A percentile compares a stretch with the other conserved stretches of the same genome.
These are phyloP conservation scores for Microctonus hyperodae DNA, from an alignment of 2,888 invertebrate genomes.

Conservation along the genomic window DNA sequence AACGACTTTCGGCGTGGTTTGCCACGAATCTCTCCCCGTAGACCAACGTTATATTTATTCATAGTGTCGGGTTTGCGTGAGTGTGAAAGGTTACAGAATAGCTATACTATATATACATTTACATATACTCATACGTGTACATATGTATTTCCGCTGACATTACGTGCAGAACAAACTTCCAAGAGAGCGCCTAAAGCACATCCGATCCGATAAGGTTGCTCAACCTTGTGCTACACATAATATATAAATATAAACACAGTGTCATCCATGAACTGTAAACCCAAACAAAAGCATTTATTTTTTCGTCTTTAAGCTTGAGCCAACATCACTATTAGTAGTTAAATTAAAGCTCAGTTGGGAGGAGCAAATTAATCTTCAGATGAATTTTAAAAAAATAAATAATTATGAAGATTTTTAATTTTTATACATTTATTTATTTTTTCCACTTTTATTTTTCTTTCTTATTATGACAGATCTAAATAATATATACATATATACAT, in stretches of 20 bases:
- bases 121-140: neutral
- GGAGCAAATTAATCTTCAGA: no score
- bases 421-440: no score
- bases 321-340: slow-evolving; percentile 13
- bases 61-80: slow-evolving; percentile 19
- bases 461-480: no score
- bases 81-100: slow-evolving; percentile 27
- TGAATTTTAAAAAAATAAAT: neutral
- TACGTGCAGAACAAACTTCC: slow-evolving; percentile 29
- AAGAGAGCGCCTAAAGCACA: slow-evolving; percentile 24
- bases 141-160: slow-evolving; percentile 9
- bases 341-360: no score
- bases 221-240: neutral
- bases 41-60: slow-evolving; percentile 28
- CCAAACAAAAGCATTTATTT: neutral
- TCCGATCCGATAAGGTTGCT: slow-evolving; percentile 49
- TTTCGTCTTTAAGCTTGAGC: neutral
- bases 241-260: slow-evolving; percentile 16
- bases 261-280: slow-evolving; percentile 17
- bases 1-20: slow-evolving; percentile 29
- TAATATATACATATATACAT: no score
- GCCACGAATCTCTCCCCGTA: slow-evolving; percentile 1
- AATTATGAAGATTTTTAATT: neutral
- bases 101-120: neutral
- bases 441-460: slow-evolving; percentile 7